phyloP scores from a whole-genome alignment of 2,113 vertebrate genomes.

The Python bivittatus region DNA sequence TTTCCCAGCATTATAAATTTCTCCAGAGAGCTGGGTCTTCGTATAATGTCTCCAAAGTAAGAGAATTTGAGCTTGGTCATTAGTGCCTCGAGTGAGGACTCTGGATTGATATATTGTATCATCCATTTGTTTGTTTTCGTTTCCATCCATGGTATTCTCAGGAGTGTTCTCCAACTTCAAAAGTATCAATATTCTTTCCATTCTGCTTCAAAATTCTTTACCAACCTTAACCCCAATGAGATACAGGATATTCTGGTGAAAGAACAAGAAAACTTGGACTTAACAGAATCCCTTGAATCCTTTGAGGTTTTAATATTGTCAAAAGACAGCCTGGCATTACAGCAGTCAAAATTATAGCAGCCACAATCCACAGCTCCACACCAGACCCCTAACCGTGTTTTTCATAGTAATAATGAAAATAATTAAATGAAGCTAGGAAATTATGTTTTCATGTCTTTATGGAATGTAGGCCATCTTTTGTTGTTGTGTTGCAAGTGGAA shows the following conservation, averaged over 20 bases:
- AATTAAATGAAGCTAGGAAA: constrained; percentile 24
- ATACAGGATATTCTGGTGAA: not conserved
- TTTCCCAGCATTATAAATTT: not conserved
- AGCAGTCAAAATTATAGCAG: not conserved
- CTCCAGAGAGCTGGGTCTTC: not conserved
- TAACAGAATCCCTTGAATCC: not conserved
- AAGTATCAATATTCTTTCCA: not conserved
- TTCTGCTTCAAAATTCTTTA: not conserved
- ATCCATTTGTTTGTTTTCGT: not conserved
- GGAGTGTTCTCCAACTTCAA: not conserved
- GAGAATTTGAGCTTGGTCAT: not conserved
- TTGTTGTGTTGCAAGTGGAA: not conserved
- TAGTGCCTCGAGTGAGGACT: not conserved
- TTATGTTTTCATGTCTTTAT: constrained; percentile 5
- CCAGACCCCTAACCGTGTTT: constrained; percentile 3
- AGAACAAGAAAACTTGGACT: not conserved
- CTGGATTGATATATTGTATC: not conserved
- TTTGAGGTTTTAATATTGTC: not conserved
- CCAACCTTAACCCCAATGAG: not conserved
- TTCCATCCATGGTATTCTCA: not conserved
- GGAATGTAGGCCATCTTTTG: not conserved
- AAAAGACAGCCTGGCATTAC: constrained; percentile 6
- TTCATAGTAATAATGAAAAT: constrained; percentile 24
- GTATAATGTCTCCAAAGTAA: not conserved
- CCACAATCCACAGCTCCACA: constrained; percentile 6